These are phyloP conservation scores for Holothuria leucospilota DNA, from an alignment of 53 echinoderm and acorn worm genomes.

Conservation along the genomic window DNA sequence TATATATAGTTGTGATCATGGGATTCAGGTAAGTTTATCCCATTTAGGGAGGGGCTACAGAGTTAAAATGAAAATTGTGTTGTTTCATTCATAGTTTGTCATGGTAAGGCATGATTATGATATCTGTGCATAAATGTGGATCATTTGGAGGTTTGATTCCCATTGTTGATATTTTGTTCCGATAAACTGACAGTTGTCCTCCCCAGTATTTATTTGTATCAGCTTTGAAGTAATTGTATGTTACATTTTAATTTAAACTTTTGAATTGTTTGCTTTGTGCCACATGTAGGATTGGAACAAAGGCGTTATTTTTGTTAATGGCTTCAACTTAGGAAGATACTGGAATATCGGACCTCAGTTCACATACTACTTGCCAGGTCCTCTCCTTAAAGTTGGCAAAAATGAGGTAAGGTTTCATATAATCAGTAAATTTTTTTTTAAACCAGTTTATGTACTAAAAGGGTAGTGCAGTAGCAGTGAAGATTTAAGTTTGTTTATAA, in stretches of 20 bases:
- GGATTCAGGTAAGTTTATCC: no score
- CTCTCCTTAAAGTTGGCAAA: constrained; percentile 73
- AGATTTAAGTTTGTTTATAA: no score
- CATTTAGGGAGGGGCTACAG: no score
- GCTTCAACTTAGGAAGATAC: constrained; percentile 92
- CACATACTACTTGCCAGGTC: constrained; percentile 87
- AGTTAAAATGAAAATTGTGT: no score
- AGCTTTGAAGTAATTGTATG: background rate
- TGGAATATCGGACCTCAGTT: constrained; percentile 90
- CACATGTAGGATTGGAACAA: constrained; percentile 85
- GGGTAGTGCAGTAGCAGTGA: no score
- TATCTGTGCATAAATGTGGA: no score
- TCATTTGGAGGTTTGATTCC: background rate
- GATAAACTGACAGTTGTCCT: background rate
- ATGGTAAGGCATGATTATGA: no score
- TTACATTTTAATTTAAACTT: background rate
- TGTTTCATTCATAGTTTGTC: no score
- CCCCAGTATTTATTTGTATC: background rate
- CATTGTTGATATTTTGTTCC: background rate
- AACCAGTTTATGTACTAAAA: background rate
- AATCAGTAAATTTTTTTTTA: background rate
- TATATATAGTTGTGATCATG: no score
- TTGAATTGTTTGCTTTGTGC: constrained; percentile 11
- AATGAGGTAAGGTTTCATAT: constrained; percentile 76
- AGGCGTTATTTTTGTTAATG: constrained; percentile 95